phyloP scores from a whole-genome alignment of 2,888 invertebrate species.

The Allygus modestus region DNA sequence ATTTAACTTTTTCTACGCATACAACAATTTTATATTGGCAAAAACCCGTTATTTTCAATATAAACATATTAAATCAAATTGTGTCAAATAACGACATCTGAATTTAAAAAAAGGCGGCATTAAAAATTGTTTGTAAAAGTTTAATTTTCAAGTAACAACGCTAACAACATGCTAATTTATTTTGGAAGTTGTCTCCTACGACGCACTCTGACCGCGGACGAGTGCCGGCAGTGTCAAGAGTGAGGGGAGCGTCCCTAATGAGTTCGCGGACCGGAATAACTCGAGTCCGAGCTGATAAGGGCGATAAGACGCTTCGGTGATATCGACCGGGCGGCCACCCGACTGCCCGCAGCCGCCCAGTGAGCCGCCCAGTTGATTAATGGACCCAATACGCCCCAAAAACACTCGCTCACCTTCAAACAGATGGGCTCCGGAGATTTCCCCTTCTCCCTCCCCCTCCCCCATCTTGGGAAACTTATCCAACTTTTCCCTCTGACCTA shows the following conservation, averaged over 20 bases:
- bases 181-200: no score
- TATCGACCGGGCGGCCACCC: constrained; percentile 6
- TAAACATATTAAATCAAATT: no score
- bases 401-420: constrained; percentile 53
- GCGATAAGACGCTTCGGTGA: constrained; percentile 27
- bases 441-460: background rate
- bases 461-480: constrained; percentile 38
- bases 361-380: constrained; percentile 36
- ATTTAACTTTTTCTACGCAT: no score
- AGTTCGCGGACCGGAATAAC: constrained; percentile 14
- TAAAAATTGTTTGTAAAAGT: no score
- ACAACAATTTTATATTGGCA: no score
- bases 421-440: constrained; percentile 45
- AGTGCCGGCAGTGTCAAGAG: background rate
- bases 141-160: no score
- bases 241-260: background rate
- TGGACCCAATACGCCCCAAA: constrained; percentile 45
- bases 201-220: background rate
- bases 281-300: constrained; percentile 35
- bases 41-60: no score
- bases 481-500: constrained; percentile 28
- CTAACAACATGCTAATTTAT: no score
- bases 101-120: no score
- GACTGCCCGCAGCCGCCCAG: background rate
- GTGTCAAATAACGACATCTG: no score